Evolutionary conservation across 2,797 vertebrate species (phyloP), one percentile per base, ranked within the genome.

Genomic region (Neomorphus geoffroyi): DNA sequence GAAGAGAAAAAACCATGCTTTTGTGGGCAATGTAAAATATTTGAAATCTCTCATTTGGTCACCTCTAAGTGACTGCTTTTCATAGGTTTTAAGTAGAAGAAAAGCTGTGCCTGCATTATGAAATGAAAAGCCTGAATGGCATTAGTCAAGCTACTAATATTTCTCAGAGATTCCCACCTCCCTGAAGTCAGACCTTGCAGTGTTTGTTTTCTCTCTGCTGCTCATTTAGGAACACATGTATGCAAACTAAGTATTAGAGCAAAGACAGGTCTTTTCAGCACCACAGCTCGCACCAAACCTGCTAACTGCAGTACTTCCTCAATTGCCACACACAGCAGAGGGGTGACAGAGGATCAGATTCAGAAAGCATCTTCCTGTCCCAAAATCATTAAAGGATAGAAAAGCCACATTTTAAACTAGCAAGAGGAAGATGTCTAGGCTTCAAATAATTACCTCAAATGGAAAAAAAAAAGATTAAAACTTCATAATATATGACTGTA

Each of bases 271-370:
- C 48, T 78, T 54, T 50, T 51, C 13, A 8, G 80, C 0, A 2
- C 15, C 69, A 67, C 32, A 48, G 32, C 48, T 80, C 41, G 48
- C 45, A 62, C 26, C 48, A 53, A 53, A 45, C 23, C 27, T 78
- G 24, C 43, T 3, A 19, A 37, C 27, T 11, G 56, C 41, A 57
- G 57, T 6, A 41, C 26, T 35, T 77, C 9, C 39, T 9, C 32
- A 19, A 1, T 2, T 39, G 48, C 65, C 28, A 28, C 0, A 10
- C 13, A 33, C 11, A 51, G 57, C 0, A 2, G 53, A 73, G 53
- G 18, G 13, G 41, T n/a, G 37, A 41, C 21, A 53, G 66, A 67
- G 39, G 48, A 60, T n/a, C 24, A 22, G 43, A 50, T 21, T 8
- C 51, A 86, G 73, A 81, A 64, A 78, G 33, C 17, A 45, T 37